Evolutionary conservation across 1,140 invertebrate genomes (phyloP).

Genomic region (Pentalonia nigronervosa): DNA sequence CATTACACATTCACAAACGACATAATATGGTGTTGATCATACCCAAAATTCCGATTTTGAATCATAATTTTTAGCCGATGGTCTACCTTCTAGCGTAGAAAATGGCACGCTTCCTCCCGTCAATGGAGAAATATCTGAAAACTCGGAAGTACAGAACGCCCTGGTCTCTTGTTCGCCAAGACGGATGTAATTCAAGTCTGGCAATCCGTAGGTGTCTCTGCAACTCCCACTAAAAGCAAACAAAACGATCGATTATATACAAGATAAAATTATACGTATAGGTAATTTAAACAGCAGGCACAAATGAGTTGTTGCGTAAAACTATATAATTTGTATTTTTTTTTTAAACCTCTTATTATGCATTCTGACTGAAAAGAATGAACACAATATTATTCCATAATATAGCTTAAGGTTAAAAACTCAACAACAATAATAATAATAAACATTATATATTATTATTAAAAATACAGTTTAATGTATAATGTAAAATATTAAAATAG

Average conservation of each 20-base stretch:
- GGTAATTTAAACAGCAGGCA: background rate
- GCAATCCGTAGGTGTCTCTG: conserved; percentile 85
- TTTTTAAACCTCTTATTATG: background rate
- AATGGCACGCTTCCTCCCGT: conserved; percentile 96
- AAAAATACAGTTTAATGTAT: background rate
- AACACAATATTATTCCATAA: background rate
- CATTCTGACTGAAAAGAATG: background rate
- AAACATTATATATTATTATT: background rate
- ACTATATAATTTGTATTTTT: background rate
- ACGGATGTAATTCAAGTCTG: conserved; percentile 75
- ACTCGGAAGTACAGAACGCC: conserved; percentile 94
- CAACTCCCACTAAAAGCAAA: conserved; percentile 78
- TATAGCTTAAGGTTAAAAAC: background rate
- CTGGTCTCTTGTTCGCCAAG: conserved; percentile 81
- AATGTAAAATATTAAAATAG: background rate
- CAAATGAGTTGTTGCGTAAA: background rate
- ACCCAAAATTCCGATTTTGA: conserved; percentile 88
- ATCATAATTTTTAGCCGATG: conserved; percentile 90
- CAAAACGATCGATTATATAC: conserved; percentile 57
- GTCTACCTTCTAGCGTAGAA: conserved; percentile 92
- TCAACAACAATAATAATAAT: background rate
- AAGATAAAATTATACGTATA: background rate
- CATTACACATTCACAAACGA: background rate
- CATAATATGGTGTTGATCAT: conserved; percentile 57
- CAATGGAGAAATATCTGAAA: conserved; percentile 95